phyloP scores from a whole-genome alignment of 2,797 vertebrate genomes.

The Crenichthys baileyi region DNA sequence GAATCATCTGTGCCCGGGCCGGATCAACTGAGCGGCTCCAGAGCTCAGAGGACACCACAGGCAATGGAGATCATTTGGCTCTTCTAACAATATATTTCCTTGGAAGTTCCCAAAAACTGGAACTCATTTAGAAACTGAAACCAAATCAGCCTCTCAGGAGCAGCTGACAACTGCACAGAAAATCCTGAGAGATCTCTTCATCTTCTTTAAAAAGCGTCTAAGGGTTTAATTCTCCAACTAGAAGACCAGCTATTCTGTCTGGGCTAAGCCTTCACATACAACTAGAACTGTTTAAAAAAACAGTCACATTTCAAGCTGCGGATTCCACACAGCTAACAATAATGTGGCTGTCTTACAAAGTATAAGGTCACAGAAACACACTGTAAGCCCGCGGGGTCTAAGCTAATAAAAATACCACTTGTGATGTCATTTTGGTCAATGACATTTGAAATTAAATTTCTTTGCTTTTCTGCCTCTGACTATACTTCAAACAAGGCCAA shows the following conservation, averaged over 20 bases:
- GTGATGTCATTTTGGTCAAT: slow-evolving; percentile 5
- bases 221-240: background rate
- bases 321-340: slow-evolving; percentile 6
- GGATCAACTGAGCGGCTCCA: slow-evolving; percentile 39
- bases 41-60: slow-evolving; percentile 39
- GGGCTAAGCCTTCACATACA: background rate
- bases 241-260: background rate
- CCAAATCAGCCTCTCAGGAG: slow-evolving; percentile 22
- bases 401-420: slow-evolving; percentile 4
- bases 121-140: slow-evolving; percentile 44
- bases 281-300: slow-evolving; percentile 3
- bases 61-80: slow-evolving; percentile 36
- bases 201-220: background rate
- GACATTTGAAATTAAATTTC: slow-evolving; percentile 7
- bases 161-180: slow-evolving; percentile 12
- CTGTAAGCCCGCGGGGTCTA: background rate
- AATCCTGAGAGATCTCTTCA: slow-evolving; percentile 19
- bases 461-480: slow-evolving; percentile 1
- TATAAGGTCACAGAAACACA: background rate
- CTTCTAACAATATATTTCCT: slow-evolving; percentile 29
- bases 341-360: background rate
- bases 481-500: slow-evolving; percentile 13
- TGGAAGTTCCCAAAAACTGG: slow-evolving; percentile 28
- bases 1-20: slow-evolving; percentile 63
- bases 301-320: slow-evolving; percentile 4